phyloP scores from a whole-genome alignment of 2,113 vertebrate genomes.

The Sylvilagus bachmani region DNA sequence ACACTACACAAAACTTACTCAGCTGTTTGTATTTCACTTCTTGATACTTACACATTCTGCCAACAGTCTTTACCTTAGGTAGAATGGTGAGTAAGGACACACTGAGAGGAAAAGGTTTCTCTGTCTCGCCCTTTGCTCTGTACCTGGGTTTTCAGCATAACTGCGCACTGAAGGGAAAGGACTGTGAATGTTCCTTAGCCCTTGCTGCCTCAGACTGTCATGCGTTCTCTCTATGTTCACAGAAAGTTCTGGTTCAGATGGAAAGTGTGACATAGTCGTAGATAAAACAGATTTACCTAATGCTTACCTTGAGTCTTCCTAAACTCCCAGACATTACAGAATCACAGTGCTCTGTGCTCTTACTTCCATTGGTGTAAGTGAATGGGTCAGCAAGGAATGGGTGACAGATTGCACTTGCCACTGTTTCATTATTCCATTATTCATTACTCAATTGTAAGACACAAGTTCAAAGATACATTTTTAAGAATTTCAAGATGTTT shows the following conservation, averaged over 20 bases:
- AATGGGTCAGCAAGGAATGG: neutral
- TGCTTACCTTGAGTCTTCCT: neutral
- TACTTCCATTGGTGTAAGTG: neutral
- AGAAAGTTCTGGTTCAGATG: neutral
- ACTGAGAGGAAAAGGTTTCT: neutral
- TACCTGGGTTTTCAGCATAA: constrained; percentile 3
- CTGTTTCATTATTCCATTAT: neutral
- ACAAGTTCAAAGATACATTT: constrained; percentile 3
- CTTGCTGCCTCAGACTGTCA: neutral
- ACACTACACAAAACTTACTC: neutral
- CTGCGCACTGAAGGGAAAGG: neutral
- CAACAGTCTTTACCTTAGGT: neutral
- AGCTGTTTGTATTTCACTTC: neutral
- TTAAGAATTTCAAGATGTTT: neutral
- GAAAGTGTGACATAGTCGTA: neutral
- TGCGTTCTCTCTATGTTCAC: neutral
- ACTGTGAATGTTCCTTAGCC: neutral
- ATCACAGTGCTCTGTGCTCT: neutral
- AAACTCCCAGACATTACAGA: neutral
- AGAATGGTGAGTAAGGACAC: neutral
- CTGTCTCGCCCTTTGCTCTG: neutral
- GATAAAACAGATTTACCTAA: neutral
- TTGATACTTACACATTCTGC: neutral
- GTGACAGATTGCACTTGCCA: accelerated
- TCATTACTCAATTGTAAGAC: neutral